A percentile compares a stretch with the other conserved stretches of the same genome.
phyloP scores from a whole-genome alignment of 2,888 invertebrate species.

The Pardosa pseudoannulata region DNA sequence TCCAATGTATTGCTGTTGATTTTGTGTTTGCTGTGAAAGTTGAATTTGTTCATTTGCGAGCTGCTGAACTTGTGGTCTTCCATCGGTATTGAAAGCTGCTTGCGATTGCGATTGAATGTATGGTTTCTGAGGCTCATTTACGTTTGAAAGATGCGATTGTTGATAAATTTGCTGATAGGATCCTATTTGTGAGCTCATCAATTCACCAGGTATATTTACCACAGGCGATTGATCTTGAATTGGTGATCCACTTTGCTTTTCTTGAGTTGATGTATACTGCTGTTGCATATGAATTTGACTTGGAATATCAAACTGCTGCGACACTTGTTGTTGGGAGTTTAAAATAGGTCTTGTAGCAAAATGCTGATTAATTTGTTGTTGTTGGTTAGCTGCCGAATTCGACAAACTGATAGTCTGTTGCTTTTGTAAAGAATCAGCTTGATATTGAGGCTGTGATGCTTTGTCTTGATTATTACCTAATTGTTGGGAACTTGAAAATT shows the following conservation, averaged over 20 bases:
- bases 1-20: slow-evolving; percentile 17
- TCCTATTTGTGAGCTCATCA: neutral
- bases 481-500: neutral
- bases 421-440: too few species aligned
- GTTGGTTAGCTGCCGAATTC: neutral
- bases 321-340: neutral
- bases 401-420: neutral
- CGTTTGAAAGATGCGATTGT: neutral
- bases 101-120: too few species aligned
- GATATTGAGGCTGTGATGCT: neutral
- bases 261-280: neutral
- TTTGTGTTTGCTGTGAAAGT: slow-evolving; percentile 2
- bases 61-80: neutral
- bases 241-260: neutral
- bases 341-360: neutral
- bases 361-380: slow-evolving; percentile 1
- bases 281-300: neutral
- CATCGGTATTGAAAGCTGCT: too few species aligned
- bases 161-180: neutral
- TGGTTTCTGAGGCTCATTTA: neutral
- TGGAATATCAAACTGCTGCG: neutral
- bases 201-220: too few species aligned
- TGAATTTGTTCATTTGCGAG: neutral
- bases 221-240: neutral
- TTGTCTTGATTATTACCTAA: neutral